Evolutionary conservation across 2,888 invertebrate genomes (phyloP).

Genomic region (Colletes collaris): DNA sequence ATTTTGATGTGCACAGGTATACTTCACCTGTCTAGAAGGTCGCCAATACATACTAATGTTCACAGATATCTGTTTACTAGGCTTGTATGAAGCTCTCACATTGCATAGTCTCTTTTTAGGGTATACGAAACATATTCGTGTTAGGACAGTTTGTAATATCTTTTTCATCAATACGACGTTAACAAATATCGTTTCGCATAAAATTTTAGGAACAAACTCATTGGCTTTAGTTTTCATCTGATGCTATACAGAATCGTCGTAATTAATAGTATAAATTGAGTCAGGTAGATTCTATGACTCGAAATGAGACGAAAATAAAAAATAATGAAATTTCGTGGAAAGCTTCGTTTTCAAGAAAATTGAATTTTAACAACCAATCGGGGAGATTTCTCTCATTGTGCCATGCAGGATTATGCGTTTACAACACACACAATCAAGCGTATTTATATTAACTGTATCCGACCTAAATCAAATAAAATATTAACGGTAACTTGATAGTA

Average conservation of each 20-base stretch:
- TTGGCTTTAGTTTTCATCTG: neutral
- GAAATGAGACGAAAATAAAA: too few species aligned
- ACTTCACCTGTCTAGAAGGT: neutral
- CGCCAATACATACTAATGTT: constrained; percentile 21
- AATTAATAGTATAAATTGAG: too few species aligned
- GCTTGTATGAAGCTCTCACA: constrained; percentile 27
- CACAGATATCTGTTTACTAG: constrained; percentile 5
- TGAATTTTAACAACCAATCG: too few species aligned
- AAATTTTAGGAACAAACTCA: neutral
- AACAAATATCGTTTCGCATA: neutral
- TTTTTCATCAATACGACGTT: neutral
- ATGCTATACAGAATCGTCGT: neutral
- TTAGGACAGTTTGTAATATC: constrained; percentile 3
- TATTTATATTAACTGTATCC: too few species aligned
- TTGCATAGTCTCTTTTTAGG: constrained; percentile 23
- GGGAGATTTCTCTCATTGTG: too few species aligned
- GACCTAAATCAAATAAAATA: too few species aligned
- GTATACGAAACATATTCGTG: neutral
- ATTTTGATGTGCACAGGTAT: constrained; percentile 45
- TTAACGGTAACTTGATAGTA: too few species aligned
- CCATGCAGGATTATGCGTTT: too few species aligned
- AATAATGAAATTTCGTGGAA: too few species aligned
- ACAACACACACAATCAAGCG: too few species aligned
- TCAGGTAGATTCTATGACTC: too few species aligned
- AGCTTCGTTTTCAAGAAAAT: too few species aligned